These are phyloP conservation scores for Heliocidaris erythrogramma DNA, from an alignment of 35 echinoderm and acorn worm genomes.

Conservation along the genomic window DNA sequence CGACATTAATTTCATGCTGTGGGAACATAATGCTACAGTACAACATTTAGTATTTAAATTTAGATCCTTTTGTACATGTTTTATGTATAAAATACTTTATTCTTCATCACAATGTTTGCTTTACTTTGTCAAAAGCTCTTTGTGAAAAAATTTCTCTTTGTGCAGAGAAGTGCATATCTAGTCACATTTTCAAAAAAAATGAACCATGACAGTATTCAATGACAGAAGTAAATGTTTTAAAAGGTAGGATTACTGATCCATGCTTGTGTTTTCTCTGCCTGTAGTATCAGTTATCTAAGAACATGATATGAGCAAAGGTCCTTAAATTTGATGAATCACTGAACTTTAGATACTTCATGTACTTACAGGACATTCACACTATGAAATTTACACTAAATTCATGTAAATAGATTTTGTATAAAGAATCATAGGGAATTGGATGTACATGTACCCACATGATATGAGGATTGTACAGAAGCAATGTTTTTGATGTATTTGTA, in stretches of 20 bases:
- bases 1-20: too few species aligned
- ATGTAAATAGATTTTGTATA: neutral
- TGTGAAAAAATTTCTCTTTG: too few species aligned
- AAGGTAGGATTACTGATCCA: neutral
- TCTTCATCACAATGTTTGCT: too few species aligned
- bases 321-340: neutral
- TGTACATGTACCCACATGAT: neutral
- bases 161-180: too few species aligned
- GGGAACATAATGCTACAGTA: too few species aligned
- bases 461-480: too few species aligned
- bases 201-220: neutral
- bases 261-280: neutral
- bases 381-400: neutral
- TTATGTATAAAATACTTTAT: too few species aligned
- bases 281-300: neutral
- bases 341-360: neutral
- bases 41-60: too few species aligned
- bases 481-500: too few species aligned
- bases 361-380: neutral
- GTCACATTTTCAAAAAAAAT: too few species aligned
- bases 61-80: too few species aligned
- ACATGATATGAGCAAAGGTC: neutral
- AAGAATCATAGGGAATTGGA: neutral
- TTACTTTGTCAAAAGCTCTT: too few species aligned
- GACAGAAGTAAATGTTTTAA: neutral